Evolutionary conservation across 2,797 vertebrate genomes (phyloP), one percentile per base, ranked within the genome.

Genomic region (Chaunax sp.): DNA sequence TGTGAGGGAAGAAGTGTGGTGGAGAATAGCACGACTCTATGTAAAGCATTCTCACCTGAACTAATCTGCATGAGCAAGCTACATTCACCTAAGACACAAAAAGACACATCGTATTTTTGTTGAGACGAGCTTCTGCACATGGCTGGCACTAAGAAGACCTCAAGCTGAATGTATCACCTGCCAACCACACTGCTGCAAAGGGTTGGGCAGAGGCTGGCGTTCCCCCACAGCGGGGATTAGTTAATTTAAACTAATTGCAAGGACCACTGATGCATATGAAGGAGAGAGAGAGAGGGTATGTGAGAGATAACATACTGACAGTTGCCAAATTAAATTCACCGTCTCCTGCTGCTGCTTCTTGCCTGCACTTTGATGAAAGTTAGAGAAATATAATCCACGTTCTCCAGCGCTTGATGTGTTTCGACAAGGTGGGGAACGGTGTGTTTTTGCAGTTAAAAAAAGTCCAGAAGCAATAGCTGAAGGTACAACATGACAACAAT

Each of bases 211-310:
- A 57, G 40, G 50, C 56, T 52, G 38, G 44, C 60, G 2, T 33
- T 65, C 41, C 56, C 61, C 54, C 59, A 30, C 62, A 46, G 64
- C 18, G 11, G 77, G 46, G 53, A 70, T 72, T 59, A 20, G 66
- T 63, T 87, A 85, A 90, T 84, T 72, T 78, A 70, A 77, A 80
- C 69, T 83, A 89, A 89, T 87, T 84, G 82, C 75, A 63, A 73
- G 58, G 69, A 64, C 54, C 65, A 60, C 59, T 78, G 81, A 81
- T 83, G 81, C 83, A 77, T 85, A 66, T 58, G 43, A 69, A 63
- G 35, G 58, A 41, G 51, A 69, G 65, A 41, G 58, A 41, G 51
- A 58, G 50, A 47, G 68, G 57, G 38, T 33, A 46, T 57, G 47
- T 43, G 63, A 47, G 63, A 56, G 66, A 59, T 56, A 37, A 26